Evolutionary conservation across 1,140 invertebrate genomes (phyloP).

Genomic region (Brachionus koreanus): DNA sequence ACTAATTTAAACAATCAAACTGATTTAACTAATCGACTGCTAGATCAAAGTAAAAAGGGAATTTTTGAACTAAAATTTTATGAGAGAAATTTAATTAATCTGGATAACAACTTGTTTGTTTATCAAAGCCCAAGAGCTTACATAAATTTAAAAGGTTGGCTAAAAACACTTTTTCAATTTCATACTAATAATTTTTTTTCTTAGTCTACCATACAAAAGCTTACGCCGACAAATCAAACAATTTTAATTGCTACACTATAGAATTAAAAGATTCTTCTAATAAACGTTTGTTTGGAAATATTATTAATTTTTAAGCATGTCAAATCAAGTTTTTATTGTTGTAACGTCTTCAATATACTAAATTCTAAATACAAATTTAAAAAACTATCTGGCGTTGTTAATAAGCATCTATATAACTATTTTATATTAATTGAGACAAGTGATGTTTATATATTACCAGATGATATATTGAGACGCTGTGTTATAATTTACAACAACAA

Average conservation of each 20-base stretch:
- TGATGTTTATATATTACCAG: not conserved
- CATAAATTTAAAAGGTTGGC: not conserved
- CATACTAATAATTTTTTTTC: too few species aligned
- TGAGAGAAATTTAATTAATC: not conserved
- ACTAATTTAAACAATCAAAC: not conserved
- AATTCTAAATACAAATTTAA: not conserved
- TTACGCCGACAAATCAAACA: too few species aligned
- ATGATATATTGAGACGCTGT: not conserved
- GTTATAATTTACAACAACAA: not conserved
- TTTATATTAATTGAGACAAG: not conserved
- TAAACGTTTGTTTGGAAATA: too few species aligned
- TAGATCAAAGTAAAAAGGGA: not conserved
- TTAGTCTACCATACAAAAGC: too few species aligned
- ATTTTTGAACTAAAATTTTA: not conserved
- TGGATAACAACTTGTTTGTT: not conserved
- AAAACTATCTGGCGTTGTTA: not conserved
- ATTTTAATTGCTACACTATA: too few species aligned
- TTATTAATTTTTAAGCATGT: not conserved
- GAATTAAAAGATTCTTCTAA: too few species aligned
- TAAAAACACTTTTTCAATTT: not conserved
- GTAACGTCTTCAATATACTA: not conserved
- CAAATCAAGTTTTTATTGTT: not conserved
- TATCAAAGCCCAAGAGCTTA: not conserved
- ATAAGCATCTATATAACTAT: not conserved
- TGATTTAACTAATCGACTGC: not conserved